Evolutionary conservation across 2,888 invertebrate genomes (phyloP).

Genomic region (Synanthedon vespiformis): DNA sequence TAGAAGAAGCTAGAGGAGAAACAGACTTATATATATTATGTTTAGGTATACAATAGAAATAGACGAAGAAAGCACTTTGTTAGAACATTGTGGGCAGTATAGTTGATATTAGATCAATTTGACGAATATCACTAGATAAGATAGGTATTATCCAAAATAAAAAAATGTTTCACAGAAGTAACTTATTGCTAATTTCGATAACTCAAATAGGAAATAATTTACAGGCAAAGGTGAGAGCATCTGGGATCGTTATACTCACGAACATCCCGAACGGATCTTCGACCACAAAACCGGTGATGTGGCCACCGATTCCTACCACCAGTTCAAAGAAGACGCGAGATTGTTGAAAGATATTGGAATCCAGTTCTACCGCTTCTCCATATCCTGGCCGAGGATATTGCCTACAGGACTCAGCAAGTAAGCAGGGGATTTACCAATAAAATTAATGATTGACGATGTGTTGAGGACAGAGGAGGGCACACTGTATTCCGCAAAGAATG

Average conservation of each 20-base stretch:
- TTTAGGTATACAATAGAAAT: too few relatives aligned
- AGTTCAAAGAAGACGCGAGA: conserved; percentile 70
- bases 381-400: conserved; percentile 77
- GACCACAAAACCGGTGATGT: conserved; percentile 73
- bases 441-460: too few relatives aligned
- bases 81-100: too few relatives aligned
- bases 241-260: conserved; percentile 76
- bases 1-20: too few relatives aligned
- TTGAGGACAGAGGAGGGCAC: too few relatives aligned
- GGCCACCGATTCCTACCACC: conserved; percentile 76
- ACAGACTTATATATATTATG: too few relatives aligned
- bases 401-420: conserved; percentile 69
- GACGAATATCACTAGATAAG: background rate
- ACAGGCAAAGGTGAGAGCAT: conserved; percentile 74
- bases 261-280: conserved; percentile 55
- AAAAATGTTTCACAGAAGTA: background rate
- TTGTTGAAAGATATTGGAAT: conserved; percentile 69
- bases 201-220: conserved; percentile 1
- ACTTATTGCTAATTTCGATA: too few relatives aligned
- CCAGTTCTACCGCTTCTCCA: conserved; percentile 70
- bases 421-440: conserved; percentile 12
- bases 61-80: too few relatives aligned
- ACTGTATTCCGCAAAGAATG: too few relatives aligned
- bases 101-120: too few relatives aligned
- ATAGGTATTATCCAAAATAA: background rate